Evolutionary conservation across 2,113 vertebrate genomes (phyloP).

Genomic region (Pao palembangensis): DNA sequence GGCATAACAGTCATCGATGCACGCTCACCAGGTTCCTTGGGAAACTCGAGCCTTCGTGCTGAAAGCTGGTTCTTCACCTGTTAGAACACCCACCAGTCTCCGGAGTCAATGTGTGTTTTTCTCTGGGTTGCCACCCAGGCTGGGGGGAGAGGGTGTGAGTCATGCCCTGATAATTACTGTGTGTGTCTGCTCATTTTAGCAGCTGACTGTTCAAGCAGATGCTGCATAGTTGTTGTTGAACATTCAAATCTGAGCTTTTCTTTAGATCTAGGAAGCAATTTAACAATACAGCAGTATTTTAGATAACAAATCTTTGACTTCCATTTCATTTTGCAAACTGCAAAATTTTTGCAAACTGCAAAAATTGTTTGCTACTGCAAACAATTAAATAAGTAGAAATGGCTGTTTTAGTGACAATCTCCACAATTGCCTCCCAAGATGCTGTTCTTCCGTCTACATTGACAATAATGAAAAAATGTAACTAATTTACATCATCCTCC

Average conservation of each 20-base stretch:
- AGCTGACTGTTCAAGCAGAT: constrained; percentile 59
- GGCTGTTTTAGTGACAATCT: background rate
- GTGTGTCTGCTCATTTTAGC: constrained; percentile 49
- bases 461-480: constrained; percentile 47
- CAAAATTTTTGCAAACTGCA: no score
- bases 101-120: constrained; percentile 54
- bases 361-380: background rate
- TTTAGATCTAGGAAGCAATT: constrained; percentile 6
- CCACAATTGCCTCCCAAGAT: constrained; percentile 35
- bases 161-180: constrained; percentile 65
- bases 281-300: constrained; percentile 15
- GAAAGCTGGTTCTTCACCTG: constrained; percentile 67
- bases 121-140: constrained; percentile 67
- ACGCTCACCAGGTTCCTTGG: constrained; percentile 46
- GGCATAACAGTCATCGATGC: constrained; percentile 64
- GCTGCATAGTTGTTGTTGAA: constrained; percentile 27
- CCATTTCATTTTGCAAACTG: background rate
- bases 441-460: constrained; percentile 36
- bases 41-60: constrained; percentile 66
- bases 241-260: constrained; percentile 14
- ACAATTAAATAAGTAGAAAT: constrained; percentile 31
- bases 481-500: constrained; percentile 65
- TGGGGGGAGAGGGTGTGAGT: constrained; percentile 57
- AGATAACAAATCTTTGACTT: constrained; percentile 3
- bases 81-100: constrained; percentile 58